Conservation (phyloP, 2,797 vertebrate species). For the Pteronotus mesoamericanus region DNA sequence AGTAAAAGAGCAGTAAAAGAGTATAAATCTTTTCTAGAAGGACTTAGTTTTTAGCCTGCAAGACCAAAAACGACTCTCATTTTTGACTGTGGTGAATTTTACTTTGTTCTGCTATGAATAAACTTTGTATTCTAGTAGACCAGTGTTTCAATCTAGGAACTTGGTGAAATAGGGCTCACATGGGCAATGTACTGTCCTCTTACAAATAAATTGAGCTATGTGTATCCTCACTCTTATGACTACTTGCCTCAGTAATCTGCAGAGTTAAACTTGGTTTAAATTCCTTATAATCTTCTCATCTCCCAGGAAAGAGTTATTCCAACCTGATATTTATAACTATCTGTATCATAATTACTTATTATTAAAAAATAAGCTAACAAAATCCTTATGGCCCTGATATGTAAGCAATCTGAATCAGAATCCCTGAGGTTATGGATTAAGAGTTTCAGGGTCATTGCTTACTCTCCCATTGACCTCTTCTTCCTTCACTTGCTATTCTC, state of each 20-base stretch:
- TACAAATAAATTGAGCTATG: not conserved
- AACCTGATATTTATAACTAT: not conserved
- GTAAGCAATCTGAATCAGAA: not conserved
- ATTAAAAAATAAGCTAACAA: not conserved
- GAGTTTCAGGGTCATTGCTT: not conserved
- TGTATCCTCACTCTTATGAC: not conserved
- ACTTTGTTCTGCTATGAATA: not conserved
- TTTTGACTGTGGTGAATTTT: not conserved
- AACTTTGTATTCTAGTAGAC: not conserved
- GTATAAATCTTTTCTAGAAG: not conserved
- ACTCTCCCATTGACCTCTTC: not conserved
- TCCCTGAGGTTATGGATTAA: not conserved
- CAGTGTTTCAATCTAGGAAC: not conserved
- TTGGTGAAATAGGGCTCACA: not conserved
- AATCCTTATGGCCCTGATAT: not conserved
- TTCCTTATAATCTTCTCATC: not conserved
- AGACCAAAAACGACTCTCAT: not conserved
- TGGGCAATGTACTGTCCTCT: not conserved
- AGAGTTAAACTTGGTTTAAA: not conserved
- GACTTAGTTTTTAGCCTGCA: not conserved
- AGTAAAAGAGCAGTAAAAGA: not conserved
- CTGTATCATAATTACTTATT: not conserved
- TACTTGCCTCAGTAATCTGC: not conserved
- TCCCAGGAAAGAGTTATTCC: not conserved
- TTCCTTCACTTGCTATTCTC: not conserved